Percentiles rank a stretch among this genome's conserved stretches.
These are phyloP conservation scores for Pelvicachromis taeniatus DNA, from an alignment of 2,113 vertebrate species.

Conservation along the genomic window DNA sequence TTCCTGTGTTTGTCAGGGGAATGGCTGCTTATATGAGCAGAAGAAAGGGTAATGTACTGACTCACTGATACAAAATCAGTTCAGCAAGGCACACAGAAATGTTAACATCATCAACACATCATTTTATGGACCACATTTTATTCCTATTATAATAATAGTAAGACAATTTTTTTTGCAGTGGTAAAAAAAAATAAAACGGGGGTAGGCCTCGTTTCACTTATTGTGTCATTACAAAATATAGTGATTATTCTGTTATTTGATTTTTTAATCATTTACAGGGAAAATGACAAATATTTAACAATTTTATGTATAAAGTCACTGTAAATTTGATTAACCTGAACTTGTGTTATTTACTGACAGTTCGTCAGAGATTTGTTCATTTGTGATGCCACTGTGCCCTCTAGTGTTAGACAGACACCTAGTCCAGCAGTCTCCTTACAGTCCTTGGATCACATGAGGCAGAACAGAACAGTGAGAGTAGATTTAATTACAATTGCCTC, in stretches of 20 bases:
- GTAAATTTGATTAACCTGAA: background rate
- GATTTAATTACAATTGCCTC: constrained; percentile 34
- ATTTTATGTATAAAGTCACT: background rate
- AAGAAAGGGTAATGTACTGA: background rate
- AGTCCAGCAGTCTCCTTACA: background rate
- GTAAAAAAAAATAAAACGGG: background rate
- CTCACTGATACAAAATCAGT: background rate
- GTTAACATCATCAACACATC: background rate
- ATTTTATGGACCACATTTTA: background rate
- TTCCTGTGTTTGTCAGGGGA: background rate
- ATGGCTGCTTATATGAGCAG: background rate
- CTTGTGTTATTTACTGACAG: background rate
- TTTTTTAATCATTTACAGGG: background rate
- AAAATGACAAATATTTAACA: background rate
- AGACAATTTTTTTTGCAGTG: background rate
- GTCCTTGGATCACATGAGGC: background rate
- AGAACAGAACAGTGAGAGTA: constrained; percentile 4
- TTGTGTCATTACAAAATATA: background rate
- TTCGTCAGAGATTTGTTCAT: background rate
- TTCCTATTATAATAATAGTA: background rate
- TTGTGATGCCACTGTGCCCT: constrained; percentile 21
- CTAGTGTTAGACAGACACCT: constrained; percentile 24
- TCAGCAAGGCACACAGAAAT: background rate
- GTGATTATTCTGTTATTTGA: background rate
- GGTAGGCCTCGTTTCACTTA: background rate